Evolutionary conservation across 2,797 vertebrate species (phyloP).

Genomic region (Poecilia picta): DNA sequence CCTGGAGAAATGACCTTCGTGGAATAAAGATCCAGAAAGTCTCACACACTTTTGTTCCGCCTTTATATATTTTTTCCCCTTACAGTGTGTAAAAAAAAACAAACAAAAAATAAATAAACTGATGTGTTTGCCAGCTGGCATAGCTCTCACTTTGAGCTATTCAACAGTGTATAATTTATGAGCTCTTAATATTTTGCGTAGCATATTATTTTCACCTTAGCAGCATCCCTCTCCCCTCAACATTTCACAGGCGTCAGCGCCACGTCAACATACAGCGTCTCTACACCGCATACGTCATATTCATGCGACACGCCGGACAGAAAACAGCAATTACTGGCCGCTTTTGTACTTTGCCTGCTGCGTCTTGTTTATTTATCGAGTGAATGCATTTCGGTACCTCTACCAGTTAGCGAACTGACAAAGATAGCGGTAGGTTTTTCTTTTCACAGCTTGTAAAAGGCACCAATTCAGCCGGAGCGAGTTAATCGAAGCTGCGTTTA

Average conservation of each 20-base stretch:
- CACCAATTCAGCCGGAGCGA: not conserved
- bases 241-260: not conserved
- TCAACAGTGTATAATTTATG: too few relatives aligned
- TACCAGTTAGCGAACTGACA: not conserved
- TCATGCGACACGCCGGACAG: constrained; percentile 48
- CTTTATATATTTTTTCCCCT: too few relatives aligned
- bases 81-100: too few relatives aligned
- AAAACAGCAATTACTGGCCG: not conserved
- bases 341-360: not conserved
- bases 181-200: too few relatives aligned
- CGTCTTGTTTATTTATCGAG: not conserved
- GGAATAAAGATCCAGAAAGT: too few relatives aligned
- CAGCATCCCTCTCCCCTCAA: not conserved
- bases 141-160: too few relatives aligned
- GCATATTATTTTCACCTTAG: too few relatives aligned
- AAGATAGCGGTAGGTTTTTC: not conserved
- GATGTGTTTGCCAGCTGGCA: too few relatives aligned
- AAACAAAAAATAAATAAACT: too few relatives aligned
- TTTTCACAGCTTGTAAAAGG: not conserved
- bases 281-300: constrained; percentile 9
- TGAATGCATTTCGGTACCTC: fast-evolving
- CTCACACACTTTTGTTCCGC: too few relatives aligned
- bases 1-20: too few relatives aligned
- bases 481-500: too few relatives aligned
- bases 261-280: constrained; percentile 7